Percentiles rank a stretch among this genome's conserved stretches.
Evolutionary conservation across 2,113 vertebrate species (phyloP).

Genomic region (Seriola dumerili): DNA sequence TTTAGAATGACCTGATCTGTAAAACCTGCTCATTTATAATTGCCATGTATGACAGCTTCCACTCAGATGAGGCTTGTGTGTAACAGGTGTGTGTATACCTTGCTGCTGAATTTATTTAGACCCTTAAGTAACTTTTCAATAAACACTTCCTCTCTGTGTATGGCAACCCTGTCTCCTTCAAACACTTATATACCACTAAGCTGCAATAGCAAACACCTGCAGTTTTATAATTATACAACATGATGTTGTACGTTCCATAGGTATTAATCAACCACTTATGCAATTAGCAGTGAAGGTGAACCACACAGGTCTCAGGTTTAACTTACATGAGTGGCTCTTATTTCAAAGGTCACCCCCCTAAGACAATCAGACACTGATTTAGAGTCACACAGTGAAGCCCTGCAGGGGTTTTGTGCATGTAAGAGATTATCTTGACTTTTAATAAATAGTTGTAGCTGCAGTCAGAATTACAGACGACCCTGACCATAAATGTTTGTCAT

Average conservation of each 20-base stretch:
- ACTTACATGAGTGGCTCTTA: constrained; percentile 14
- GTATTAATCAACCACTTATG: constrained; percentile 11
- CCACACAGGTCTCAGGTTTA: not conserved
- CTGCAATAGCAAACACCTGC: not conserved
- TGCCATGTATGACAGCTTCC: not conserved
- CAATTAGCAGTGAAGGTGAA: constrained; percentile 24
- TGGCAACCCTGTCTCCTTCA: too few relatives aligned
- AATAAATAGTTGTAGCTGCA: not conserved
- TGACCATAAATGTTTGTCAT: not conserved
- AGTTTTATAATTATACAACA: not conserved
- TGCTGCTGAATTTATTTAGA: too few relatives aligned
- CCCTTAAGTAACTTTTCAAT: too few relatives aligned
- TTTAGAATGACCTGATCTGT: not conserved
- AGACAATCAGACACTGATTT: constrained; percentile 38
- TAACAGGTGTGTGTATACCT: too few relatives aligned
- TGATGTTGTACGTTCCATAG: not conserved
- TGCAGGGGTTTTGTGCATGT: not conserved
- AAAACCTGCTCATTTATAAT: not conserved
- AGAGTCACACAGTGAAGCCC: not conserved
- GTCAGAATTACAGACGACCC: not conserved
- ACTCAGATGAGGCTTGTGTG: not conserved
- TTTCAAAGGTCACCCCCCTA: constrained; percentile 26
- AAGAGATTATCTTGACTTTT: not conserved
- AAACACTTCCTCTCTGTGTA: too few relatives aligned
- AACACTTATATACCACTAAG: not conserved